Conservation (phyloP, 37 sponge, comb jelly and placozoan genomes). For the Eunapius fragilis region DNA sequence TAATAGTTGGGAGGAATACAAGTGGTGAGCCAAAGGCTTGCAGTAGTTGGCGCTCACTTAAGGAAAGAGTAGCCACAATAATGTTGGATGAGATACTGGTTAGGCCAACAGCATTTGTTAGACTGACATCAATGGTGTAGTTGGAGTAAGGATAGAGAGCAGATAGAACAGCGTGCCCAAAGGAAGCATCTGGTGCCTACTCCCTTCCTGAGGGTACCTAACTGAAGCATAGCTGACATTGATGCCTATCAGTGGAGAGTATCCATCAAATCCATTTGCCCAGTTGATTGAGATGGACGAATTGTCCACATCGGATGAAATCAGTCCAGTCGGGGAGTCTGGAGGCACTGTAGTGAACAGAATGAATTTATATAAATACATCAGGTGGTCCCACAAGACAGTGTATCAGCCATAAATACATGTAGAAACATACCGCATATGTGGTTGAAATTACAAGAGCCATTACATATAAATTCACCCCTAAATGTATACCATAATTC, state of each 20-base stretch:
- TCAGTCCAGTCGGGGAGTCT: neutral
- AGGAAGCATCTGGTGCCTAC: neutral
- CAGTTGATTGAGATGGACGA: neutral
- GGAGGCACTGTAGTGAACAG: neutral
- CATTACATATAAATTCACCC: too few species aligned
- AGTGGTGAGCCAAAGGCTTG: too few species aligned
- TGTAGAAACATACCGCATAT: too few species aligned
- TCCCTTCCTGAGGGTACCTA: neutral
- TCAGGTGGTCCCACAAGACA: too few species aligned
- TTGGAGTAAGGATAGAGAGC: neutral
- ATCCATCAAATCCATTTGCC: neutral
- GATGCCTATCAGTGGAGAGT: neutral
- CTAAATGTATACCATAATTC: too few species aligned
- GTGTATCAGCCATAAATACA: too few species aligned
- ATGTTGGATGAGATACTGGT: neutral
- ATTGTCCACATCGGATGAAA: neutral
- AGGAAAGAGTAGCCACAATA: neutral
- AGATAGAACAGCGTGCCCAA: neutral
- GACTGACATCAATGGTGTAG: neutral
- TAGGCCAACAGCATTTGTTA: neutral
- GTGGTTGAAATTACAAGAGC: too few species aligned
- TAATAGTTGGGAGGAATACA: too few species aligned
- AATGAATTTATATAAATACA: too few species aligned
- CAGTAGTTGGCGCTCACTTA: neutral
- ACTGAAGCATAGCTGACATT: neutral